Percentiles rank a stretch among this genome's conserved stretches.
Conservation (phyloP, 2,113 vertebrate genomes). For the Potamarius usumacintae region DNA sequence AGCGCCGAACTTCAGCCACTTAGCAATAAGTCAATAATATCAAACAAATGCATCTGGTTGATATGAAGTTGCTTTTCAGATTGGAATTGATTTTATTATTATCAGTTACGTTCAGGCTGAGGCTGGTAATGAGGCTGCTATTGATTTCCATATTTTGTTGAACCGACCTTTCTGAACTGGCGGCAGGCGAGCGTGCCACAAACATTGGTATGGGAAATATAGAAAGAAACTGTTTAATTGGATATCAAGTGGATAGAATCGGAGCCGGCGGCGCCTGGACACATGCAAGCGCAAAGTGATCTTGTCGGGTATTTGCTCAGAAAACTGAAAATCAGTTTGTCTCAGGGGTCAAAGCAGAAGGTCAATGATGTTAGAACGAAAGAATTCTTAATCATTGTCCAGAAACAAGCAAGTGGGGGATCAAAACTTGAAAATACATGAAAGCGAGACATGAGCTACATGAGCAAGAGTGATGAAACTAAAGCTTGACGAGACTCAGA, state of each 20-base stretch:
- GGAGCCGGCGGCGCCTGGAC: too few relatives aligned
- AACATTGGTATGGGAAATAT: background rate
- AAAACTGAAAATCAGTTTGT: background rate
- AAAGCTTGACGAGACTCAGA: too few relatives aligned
- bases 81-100: slow-evolving; percentile 54
- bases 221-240: background rate
- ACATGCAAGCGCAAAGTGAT: background rate
- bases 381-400: background rate
- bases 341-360: slow-evolving; percentile 1
- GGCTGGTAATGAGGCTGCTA: slow-evolving; percentile 42
- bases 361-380: background rate
- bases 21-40: slow-evolving; percentile 42
- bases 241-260: background rate
- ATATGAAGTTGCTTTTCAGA: slow-evolving; percentile 35
- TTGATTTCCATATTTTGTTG: slow-evolving; percentile 37
- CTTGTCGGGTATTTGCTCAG: background rate
- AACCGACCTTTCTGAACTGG: slow-evolving; percentile 19
- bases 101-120: slow-evolving; percentile 42
- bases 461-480: too few relatives aligned
- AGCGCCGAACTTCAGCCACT: slow-evolving; percentile 25
- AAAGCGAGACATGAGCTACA: too few relatives aligned
- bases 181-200: background rate
- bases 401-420: background rate
- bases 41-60: slow-evolving; percentile 34
- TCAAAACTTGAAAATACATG: background rate